A percentile compares a stretch with the other conserved stretches of the same genome.
phyloP scores from a whole-genome alignment of 2,797 vertebrate genomes.

The Cichlasoma orientale region DNA sequence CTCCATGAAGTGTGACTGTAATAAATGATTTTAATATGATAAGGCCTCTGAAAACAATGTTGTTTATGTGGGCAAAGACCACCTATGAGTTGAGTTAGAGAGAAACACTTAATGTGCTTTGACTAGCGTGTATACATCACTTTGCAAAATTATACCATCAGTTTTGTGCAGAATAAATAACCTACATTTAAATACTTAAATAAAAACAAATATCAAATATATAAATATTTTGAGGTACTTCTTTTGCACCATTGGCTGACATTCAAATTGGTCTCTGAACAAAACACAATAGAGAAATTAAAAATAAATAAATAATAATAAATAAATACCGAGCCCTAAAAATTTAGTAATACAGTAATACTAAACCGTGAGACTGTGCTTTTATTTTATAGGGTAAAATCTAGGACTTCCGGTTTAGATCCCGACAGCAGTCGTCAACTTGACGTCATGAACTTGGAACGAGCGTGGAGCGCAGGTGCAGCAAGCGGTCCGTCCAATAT shows the following conservation, averaged over 20 bases:
- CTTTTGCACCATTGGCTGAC: neutral
- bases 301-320: neutral
- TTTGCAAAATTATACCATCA: neutral
- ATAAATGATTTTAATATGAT: too few relatives aligned
- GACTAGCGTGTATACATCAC: too few relatives aligned
- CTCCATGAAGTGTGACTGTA: too few relatives aligned
- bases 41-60: neutral
- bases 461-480: neutral
- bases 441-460: neutral
- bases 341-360: too few relatives aligned
- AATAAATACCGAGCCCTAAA: neutral
- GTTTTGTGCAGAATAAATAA: neutral
- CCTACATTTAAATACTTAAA: too few relatives aligned
- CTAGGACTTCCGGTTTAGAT: neutral
- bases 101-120: too few relatives aligned
- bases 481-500: constrained; percentile 61
- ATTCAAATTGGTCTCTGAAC: neutral
- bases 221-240: too few relatives aligned
- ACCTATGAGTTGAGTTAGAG: too few relatives aligned
- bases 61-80: neutral
- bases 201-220: too few relatives aligned
- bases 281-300: too few relatives aligned
- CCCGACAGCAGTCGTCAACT: rapidly evolving
- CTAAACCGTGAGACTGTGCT: neutral
- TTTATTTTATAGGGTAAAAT: neutral